Evolutionary conservation across 2,113 vertebrate species (phyloP), one percentile per base, ranked within the genome.

Genomic region (Thermophis baileyi): DNA sequence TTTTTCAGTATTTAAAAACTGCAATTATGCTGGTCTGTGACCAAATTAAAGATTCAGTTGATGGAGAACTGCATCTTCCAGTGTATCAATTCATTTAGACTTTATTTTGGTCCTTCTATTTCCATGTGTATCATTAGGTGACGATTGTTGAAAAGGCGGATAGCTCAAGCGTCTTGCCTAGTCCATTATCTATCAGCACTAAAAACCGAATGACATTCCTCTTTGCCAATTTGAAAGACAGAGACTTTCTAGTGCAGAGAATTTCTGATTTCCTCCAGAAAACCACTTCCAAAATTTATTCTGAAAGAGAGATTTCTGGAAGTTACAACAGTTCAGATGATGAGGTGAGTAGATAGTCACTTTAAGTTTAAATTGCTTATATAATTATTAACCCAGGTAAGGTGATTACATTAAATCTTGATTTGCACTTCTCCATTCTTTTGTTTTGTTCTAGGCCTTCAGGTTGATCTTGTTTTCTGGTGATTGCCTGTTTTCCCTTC

Each of bases 141-240:
- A 99, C 99, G 0, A 99, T 99, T 22, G 99, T 99, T 74, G 99
- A 99, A 94, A 99, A 99, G 95, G 99, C 99, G 0, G 99, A 99
- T 97, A 99, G 99, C 96, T 99, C 98, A 96, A 99, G 98, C 1
- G 98, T 99, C 81, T 96, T 99, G 91, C 99, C 99, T 46, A 99
- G 99, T 93, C 99, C 99, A 0, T 96, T 99, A 63, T 99, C 99
- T 53, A 99, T 99, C 98, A 99, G 99, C 96, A 99, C 99, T 1
- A 99, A 99, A 96, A 99, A 99, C 95, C 98, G 98, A n/a, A 99
- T 99, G 99, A 99, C 99, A 0, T 99, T 99, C 94, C 98, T 99
- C 25, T 99, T 99, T 85, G 99, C 99, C 95, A 99, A 99, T 95
- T 97, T 99, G 95, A 99, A 99, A 96, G 99, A 99, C 89, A 97